Conservation (phyloP, 2,113 vertebrate genomes). For the Callopanchax toddi region DNA sequence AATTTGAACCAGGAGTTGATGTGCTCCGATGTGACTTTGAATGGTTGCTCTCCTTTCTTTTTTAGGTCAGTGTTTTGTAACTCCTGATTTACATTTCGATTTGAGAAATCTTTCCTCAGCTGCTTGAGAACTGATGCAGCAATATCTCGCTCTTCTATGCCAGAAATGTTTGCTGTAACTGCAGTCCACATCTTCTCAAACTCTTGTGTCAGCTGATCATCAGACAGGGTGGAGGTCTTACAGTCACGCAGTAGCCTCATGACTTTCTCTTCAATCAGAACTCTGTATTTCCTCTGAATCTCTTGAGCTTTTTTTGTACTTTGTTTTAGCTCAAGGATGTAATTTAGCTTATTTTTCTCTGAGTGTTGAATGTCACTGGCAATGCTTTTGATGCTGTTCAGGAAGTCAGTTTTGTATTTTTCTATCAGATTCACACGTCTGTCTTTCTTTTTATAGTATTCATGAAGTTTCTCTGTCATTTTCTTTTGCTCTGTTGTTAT, state of each 20-base stretch:
- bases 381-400: slow-evolving; percentile 39
- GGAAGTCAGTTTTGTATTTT: slow-evolving; percentile 69
- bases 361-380: slow-evolving; percentile 38
- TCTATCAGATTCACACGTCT: slow-evolving; percentile 57
- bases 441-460: slow-evolving; percentile 62
- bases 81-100: slow-evolving; percentile 18
- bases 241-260: slow-evolving; percentile 33
- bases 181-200: slow-evolving; percentile 76
- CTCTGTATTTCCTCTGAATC: slow-evolving; percentile 36
- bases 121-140: background rate
- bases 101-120: slow-evolving; percentile 36
- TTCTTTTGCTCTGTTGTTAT: background rate
- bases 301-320: slow-evolving; percentile 25
- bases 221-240: background rate
- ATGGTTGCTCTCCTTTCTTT: background rate
- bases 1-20: too few relatives aligned
- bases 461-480: slow-evolving; percentile 14
- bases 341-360: background rate
- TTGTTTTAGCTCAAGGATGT: slow-evolving; percentile 4
- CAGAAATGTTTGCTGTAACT: background rate
- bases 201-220: slow-evolving; percentile 3
- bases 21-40: background rate
- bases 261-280: slow-evolving; percentile 55
- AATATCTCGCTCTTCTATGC: slow-evolving; percentile 40
- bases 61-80: slow-evolving; percentile 4